These are phyloP conservation scores for Nemurella pictetii DNA, from an alignment of 2,888 invertebrate genomes.

Conservation along the genomic window DNA sequence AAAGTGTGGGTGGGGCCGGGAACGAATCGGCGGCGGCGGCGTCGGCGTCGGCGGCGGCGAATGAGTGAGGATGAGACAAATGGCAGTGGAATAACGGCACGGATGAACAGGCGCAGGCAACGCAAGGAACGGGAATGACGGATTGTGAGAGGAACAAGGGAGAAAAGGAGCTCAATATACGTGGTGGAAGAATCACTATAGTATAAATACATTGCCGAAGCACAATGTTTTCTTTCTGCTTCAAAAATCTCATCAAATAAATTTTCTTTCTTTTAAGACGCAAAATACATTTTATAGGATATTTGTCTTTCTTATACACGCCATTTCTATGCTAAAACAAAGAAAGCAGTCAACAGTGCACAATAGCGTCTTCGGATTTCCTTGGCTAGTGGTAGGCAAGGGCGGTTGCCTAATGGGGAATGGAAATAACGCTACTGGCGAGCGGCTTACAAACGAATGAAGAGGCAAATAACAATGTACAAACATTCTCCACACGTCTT, in stretches of 20 bases:
- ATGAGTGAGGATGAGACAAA: constrained; percentile 33
- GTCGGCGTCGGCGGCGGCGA: constrained; percentile 10
- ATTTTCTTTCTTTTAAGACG: constrained; percentile 4
- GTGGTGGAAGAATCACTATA: constrained; percentile 32
- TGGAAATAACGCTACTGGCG: not conserved
- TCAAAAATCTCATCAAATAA: constrained; percentile 22
- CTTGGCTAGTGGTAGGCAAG: not conserved
- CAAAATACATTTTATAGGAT: constrained; percentile 26
- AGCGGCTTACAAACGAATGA: not conserved
- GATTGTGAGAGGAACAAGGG: constrained; percentile 21
- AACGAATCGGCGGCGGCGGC: constrained; percentile 1
- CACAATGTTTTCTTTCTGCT: constrained; percentile 32
- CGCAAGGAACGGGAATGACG: constrained; percentile 31
- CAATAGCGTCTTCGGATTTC: not conserved
- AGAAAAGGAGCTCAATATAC: constrained; percentile 19
- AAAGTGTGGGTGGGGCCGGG: not conserved
- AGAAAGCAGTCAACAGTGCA: not conserved
- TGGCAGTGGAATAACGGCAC: constrained; percentile 34
- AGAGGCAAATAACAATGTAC: not conserved
- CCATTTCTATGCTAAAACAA: constrained; percentile 10
- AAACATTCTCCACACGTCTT: not conserved
- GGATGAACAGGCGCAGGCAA: constrained; percentile 36
- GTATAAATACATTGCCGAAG: constrained; percentile 34
- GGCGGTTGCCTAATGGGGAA: not conserved
- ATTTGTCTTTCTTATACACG: constrained; percentile 21